phyloP scores from a whole-genome alignment of 2,797 vertebrate species.

The Steatocranus sp. region DNA sequence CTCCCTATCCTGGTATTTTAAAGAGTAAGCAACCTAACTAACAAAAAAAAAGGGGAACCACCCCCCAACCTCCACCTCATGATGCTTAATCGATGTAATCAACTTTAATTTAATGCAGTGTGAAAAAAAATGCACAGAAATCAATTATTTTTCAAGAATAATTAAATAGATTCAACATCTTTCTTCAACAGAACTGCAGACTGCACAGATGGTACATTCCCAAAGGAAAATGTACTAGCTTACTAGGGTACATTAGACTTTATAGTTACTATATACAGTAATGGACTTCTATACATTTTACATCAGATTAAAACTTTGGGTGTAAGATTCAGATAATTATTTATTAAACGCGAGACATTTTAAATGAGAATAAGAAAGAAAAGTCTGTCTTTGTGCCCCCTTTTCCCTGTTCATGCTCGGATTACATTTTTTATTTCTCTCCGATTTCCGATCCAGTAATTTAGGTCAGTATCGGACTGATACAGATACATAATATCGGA shows the following conservation, averaged over 20 bases:
- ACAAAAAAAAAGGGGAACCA: no score
- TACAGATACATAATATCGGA: not conserved
- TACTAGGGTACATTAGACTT: not conserved
- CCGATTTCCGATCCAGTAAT: not conserved
- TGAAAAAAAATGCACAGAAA: not conserved
- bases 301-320: no score
- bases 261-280: not conserved
- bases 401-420: no score
- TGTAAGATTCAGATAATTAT: no score
- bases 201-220: not conserved
- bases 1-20: not conserved
- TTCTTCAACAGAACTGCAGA: not conserved
- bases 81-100: no score
- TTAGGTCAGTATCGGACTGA: not conserved
- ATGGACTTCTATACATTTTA: not conserved
- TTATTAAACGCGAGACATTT: no score
- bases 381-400: no score
- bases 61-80: no score
- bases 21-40: no score
- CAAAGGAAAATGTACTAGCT: not conserved
- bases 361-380: no score
- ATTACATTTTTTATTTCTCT: no score
- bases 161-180: not conserved
- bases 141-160: not conserved
- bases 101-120: fast-evolving